Percentiles rank a stretch among this genome's conserved stretches.
Conservation (phyloP, 2,113 vertebrate genomes). For the Enhydra lutris region DNA sequence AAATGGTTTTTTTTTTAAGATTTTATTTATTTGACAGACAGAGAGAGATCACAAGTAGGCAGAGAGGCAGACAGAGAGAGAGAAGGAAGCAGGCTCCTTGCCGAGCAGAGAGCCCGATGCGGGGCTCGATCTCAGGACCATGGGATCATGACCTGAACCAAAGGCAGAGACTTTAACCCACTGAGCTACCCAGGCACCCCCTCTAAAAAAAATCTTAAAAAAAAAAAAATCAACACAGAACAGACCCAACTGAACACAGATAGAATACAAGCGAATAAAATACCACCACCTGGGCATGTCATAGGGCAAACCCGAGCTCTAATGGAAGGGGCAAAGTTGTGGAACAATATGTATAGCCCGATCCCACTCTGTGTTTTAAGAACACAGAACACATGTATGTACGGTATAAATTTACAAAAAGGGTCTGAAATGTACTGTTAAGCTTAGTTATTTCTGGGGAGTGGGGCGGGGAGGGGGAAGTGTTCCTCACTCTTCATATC, state of each 20-base stretch:
- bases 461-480: neutral
- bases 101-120: no score
- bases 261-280: neutral
- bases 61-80: no score
- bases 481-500: neutral
- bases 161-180: no score
- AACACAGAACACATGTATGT: neutral
- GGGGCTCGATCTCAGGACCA: no score
- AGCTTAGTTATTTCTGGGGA: neutral
- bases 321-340: neutral
- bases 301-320: neutral
- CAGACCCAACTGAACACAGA: neutral
- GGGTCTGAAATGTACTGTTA: neutral
- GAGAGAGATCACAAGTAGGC: no score
- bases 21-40: no score
- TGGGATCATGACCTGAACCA: no score
- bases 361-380: neutral
- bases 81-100: no score
- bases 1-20: neutral
- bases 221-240: neutral
- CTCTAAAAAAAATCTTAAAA: neutral
- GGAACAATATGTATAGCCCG: neutral
- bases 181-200: no score
- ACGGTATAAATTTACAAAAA: neutral
- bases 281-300: neutral